Evolutionary conservation across 2,113 vertebrate genomes (phyloP), one percentile per base, ranked within the genome.

Genomic region (Caracal caracal): DNA sequence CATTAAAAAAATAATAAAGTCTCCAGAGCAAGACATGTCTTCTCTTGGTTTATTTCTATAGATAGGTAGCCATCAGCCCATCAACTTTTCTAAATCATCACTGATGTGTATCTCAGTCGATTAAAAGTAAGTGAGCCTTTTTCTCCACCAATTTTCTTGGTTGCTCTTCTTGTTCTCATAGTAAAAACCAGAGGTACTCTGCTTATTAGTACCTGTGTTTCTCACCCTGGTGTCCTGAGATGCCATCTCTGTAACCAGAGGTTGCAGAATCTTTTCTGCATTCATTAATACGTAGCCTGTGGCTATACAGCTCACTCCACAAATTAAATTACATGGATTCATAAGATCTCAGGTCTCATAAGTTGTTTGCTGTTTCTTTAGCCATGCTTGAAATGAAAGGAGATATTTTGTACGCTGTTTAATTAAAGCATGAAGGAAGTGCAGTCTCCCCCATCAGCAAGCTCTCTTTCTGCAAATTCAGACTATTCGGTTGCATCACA

Each of bases 321-420:
- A 97, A 96, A 88, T 93, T 84, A 97, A 97, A 95, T 96, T 79
- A 93, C 10, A 0, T 51, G 71, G 81, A 85, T 81, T 96, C 88
- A 66, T 66, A 94, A 79, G 59, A 88, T 92, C 81, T 73, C 61
- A 49, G 78, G 66, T 86, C 66, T 88, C 30, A 3, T 47, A 94
- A 61, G 12, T 33, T 96, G 43, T 87, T 93, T 92, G 47, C 15
- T 95, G 71, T 94, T 95, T 94, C 91, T 97, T 98, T 81, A 94
- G 79, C 53, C 43, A 68, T 88, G 81, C 66, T 94, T 82, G 33
- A 96, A 95, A 97, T 88, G 81, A 91, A 94, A 90, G 30, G 13
- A 70, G 88, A 59, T 95, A 75, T 78, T 86, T 80, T 83, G 40
- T 79, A 82, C 43, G 17, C 71, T 63, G 40, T 91, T 88, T 93